Percentiles rank a stretch among this genome's conserved stretches.
These are phyloP conservation scores for Prostheceraeus crozeri DNA, from an alignment of 2,888 invertebrate genomes.

Conservation along the genomic window DNA sequence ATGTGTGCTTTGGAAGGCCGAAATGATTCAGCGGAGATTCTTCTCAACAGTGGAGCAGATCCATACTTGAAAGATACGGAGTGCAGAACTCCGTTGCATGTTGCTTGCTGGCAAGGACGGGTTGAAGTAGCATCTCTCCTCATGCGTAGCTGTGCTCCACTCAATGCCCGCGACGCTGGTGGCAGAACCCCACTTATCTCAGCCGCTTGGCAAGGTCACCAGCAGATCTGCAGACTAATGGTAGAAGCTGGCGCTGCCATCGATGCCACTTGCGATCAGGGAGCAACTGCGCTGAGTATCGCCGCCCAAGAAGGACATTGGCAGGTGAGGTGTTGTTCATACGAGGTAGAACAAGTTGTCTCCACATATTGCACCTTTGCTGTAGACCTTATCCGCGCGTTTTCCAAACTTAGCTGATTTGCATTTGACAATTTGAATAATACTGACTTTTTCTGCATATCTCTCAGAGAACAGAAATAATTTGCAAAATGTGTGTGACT, in stretches of 20 bases:
- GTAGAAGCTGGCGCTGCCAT: slow-evolving; percentile 73
- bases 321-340: no score
- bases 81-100: slow-evolving; percentile 34
- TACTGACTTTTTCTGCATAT: no score
- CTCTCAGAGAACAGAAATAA: no score
- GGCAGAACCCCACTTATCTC: slow-evolving; percentile 79
- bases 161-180: slow-evolving; percentile 62
- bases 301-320: slow-evolving; percentile 93
- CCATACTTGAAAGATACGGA: slow-evolving; percentile 30
- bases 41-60: slow-evolving; percentile 27
- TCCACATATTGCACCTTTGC: no score
- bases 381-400: no score
- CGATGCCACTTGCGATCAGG: slow-evolving; percentile 85
- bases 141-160: no score
- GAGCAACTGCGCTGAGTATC: slow-evolving; percentile 83
- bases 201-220: slow-evolving; percentile 89
- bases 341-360: no score
- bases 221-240: slow-evolving; percentile 68
- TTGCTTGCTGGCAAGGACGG: slow-evolving; percentile 71
- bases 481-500: no score
- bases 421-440: no score
- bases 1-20: slow-evolving; percentile 65
- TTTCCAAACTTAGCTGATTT: no score
- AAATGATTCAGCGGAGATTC: slow-evolving; percentile 43
- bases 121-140: slow-evolving; percentile 80